Base-by-base conservation (phyloP, 2,888 invertebrate genomes). In the Nomada lathburiana region DNA sequence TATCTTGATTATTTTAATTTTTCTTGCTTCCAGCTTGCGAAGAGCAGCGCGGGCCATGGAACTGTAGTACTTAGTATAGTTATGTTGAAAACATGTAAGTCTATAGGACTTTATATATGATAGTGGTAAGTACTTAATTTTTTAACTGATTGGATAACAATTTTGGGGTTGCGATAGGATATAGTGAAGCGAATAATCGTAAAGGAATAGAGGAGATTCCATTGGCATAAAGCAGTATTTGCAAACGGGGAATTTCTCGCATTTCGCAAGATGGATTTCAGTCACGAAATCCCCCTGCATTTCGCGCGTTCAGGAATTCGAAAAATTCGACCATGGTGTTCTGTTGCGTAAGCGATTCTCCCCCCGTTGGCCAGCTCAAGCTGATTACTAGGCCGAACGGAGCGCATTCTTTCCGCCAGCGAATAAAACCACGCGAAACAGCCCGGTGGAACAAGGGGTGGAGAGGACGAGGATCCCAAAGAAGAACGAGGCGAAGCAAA, bases 271-370 rank as follows among this genome's bases (percentile, higher is more conserved):
- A 52, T 50, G 16, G 2, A 23, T 42, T 23, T 3, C 44, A 7
- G 69, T 44, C 52, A 36, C 36, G 69, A 53, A 26, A 59, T 11
- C 5, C 36, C 16, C 47, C 42, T 52, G 16, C 9, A 42, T 55
- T 71, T 44, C 52, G 63, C 70, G 70, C 79, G 71, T 60, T 59
- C 47, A 87, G 89, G 91, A 90, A 91, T 90, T 73, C 84, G 83
- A 92, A 92, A 92, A 91, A 90, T 92, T 86, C 89, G 84, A 71
- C 80, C 81, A 86, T 88, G 90, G 82, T 82, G 77, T 44, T 74
- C 87, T 87, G 91, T 93, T 93, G 92, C 93, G 87, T 93, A 93
- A 93, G 91, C 89, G 85, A 87, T 83, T 83, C 89, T 67, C 82
- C 77, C 68, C 64, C 60, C 47, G 60, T 23, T 63, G 65, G 23